phyloP scores from a whole-genome alignment of 1,140 invertebrate genomes.

The Drosophila kohkoa region DNA sequence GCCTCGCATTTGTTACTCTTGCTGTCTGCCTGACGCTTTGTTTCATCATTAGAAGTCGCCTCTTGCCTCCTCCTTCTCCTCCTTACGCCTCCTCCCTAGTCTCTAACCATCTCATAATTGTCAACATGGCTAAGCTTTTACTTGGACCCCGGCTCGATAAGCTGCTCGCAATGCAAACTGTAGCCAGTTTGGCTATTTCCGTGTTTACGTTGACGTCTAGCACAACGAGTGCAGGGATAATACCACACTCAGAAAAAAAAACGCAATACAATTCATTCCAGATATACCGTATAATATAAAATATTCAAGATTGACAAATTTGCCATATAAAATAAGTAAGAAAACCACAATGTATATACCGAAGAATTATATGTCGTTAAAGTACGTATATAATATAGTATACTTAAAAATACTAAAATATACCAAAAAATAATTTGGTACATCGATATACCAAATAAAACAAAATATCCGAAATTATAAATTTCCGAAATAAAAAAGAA shows the following conservation, averaged over 20 bases:
- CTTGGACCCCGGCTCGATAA: neutral
- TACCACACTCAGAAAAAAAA: neutral
- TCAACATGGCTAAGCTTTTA: slow-evolving; percentile 49
- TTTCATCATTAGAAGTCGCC: slow-evolving; percentile 61
- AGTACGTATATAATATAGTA: no score
- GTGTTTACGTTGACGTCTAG: slow-evolving; percentile 45
- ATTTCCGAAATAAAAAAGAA: no score
- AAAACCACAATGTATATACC: no score
- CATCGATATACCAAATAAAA: no score
- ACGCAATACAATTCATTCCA: no score
- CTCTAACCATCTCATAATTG: slow-evolving; percentile 61
- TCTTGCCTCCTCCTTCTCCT: neutral
- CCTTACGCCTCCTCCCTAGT: neutral
- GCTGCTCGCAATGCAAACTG: slow-evolving; percentile 11
- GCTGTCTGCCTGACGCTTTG: slow-evolving; percentile 60
- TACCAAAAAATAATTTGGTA: no score
- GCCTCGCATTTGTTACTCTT: slow-evolving; percentile 38
- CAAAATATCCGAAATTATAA: no score
- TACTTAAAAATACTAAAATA: no score
- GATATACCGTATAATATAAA: no score
- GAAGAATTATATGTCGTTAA: no score
- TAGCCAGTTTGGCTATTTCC: slow-evolving; percentile 54
- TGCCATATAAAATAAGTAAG: no score
- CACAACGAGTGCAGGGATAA: slow-evolving; percentile 5
- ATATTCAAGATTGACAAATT: no score